Evolutionary conservation across 2,888 invertebrate species (phyloP), one percentile per base, ranked within the genome.

Genomic region (Gisinianus flammeolus): DNA sequence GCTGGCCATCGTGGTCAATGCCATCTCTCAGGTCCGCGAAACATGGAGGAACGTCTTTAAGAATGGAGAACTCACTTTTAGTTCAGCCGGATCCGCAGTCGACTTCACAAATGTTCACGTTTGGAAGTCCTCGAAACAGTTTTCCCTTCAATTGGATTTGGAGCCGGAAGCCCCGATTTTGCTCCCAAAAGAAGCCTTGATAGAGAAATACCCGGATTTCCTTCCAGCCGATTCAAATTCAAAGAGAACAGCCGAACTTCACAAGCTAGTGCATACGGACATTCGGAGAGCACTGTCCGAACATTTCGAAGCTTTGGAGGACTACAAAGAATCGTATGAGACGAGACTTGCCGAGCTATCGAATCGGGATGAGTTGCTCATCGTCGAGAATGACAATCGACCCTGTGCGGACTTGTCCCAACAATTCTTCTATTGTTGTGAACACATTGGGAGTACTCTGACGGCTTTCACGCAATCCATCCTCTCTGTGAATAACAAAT

Each of bases 101-200:
- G 56, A 67, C 3, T 22, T 12, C 10, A 76, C 76, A 44, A 54
- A 56, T 31, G 68, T 76, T 16, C 68, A 67, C 8, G 24, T 76
- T 3, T 76, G 76, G 76, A 76, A 76, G 33, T 76, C 76, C 31
- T 68, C 67, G 5, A 76, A 76, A 44, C 31, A 68, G n/a, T 56
- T 68, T 54, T 54, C 28, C 16, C 68, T 76, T 52, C 68, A 68
- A 30, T 56, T 76, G 54, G 76, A 76, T 33, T 54, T 76, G 22
- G 24, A 31, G 28, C 24, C 26, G 2, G 52, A 62, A 19, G 19
- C 19, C 68, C 33, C 58, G 2, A 22, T 22, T 8, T 10, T 58
- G 10, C 8, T 58, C 2, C 22, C 58, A 24, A n/a, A n/a, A n/a
- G n/a, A n/a, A n/a, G n/a, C n/a, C n/a, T n/a, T n/a, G n/a, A n/a